These are phyloP conservation scores for Ephydatia muelleri DNA, from an alignment of 37 sponge, comb jelly and placozoan species.

Conservation along the genomic window DNA sequence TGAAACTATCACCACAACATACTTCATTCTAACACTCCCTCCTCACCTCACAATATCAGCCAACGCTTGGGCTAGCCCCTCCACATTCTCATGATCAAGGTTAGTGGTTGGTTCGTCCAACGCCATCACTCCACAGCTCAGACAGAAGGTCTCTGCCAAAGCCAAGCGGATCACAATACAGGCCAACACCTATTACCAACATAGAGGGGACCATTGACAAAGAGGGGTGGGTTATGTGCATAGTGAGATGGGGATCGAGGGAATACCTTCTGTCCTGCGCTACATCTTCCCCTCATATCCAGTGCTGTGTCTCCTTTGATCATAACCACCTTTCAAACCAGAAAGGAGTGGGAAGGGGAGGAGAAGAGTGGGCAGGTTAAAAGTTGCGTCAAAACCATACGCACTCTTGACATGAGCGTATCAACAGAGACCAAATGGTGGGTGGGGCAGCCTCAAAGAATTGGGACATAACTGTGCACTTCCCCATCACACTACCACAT, in stretches of 20 bases:
- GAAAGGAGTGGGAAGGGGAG: not conserved
- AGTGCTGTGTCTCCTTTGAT: slow-evolving; percentile 74
- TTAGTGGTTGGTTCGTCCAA: slow-evolving; percentile 99
- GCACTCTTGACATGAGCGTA: too few species aligned
- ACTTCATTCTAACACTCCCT: not conserved
- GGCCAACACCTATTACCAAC: slow-evolving; percentile 70
- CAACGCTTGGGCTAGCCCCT: slow-evolving; percentile 86
- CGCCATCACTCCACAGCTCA: slow-evolving; percentile 92
- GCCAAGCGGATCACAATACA: slow-evolving; percentile 96
- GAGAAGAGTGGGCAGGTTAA: not conserved
- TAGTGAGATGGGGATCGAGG: not conserved
- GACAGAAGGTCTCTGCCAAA: slow-evolving; percentile 97
- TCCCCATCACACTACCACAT: not conserved
- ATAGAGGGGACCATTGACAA: not conserved
- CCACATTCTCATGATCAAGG: slow-evolving; percentile 91
- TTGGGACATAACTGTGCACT: not conserved
- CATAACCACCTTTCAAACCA: slow-evolving; percentile 82
- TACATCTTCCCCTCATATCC: slow-evolving; percentile 98
- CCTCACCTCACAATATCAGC: slow-evolving; percentile 65
- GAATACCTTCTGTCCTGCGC: slow-evolving; percentile 96
- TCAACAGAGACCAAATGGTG: too few species aligned
- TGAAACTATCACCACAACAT: not conserved
- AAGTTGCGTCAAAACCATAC: not conserved
- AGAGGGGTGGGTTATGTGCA: not conserved
- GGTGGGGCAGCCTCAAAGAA: not conserved